These are phyloP conservation scores for Epizoanthus scotinus DNA, from an alignment of 92 coral and sea anemone species.

Conservation along the genomic window DNA sequence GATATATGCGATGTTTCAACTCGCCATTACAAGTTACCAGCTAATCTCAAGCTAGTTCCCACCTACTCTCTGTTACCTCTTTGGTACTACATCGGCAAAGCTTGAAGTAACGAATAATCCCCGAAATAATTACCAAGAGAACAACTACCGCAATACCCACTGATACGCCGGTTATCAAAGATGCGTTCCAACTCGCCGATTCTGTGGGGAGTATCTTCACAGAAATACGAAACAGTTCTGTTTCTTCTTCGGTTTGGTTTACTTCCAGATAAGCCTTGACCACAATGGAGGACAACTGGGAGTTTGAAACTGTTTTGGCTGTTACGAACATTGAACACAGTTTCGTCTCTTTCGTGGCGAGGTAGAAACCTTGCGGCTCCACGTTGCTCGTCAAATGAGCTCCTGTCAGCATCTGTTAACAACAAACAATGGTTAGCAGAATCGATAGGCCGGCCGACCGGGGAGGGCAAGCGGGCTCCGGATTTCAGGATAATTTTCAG, in stretches of 20 bases:
- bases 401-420: neutral
- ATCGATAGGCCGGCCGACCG: too few relatives aligned
- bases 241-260: neutral
- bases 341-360: neutral
- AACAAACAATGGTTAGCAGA: neutral
- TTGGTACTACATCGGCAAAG: neutral
- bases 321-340: neutral
- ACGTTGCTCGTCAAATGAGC: neutral
- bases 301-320: neutral
- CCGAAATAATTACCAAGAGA: neutral
- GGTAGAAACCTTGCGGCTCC: neutral
- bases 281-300: neutral
- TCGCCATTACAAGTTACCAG: too few relatives aligned
- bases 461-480: too few relatives aligned
- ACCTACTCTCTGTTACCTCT: neutral
- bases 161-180: neutral
- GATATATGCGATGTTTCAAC: too few relatives aligned
- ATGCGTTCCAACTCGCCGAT: neutral
- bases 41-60: neutral
- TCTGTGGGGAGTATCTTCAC: neutral
- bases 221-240: constrained; percentile 1
- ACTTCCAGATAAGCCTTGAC: neutral
- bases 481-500: too few relatives aligned
- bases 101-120: neutral
- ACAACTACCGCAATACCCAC: neutral